Evolutionary conservation across 2,797 vertebrate species (phyloP), one percentile per base, ranked within the genome.

Genomic region (Acanthis flammea): DNA sequence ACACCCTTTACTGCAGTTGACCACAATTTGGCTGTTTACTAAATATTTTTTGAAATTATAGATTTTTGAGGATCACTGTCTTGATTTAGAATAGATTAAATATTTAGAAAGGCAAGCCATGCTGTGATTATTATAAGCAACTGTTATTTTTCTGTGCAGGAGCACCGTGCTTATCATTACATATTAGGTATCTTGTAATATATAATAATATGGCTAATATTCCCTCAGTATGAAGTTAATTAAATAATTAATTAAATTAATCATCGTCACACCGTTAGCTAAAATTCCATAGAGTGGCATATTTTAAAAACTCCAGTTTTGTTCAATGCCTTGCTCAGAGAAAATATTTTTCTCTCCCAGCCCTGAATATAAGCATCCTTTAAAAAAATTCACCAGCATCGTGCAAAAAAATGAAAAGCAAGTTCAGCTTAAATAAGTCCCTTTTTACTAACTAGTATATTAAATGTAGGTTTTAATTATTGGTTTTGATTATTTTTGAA

Each of bases 401-500:
- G 3, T 93, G 91, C 77, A 92, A 80, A 37, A 67, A 95, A 94
- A 97, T 90, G 86, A 66, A 97, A 96, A 92, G 63, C 86, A 92
- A 95, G 86, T 92, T 96, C 88, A 50, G 92, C 90, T 98, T 92
- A 97, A 97, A 97, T 92, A 96, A 93, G 80, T 95, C 91, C 92
- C 88, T 94, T 92, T 95, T 95, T 83, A 67, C 95, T 92, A 95
- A 95, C 90, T 94, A 89, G 81, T 96, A 91, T 96, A 98, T 97
- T 97, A 97, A 97, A 97, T 95, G 94, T 96, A 93, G 95, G 94
- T 98, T 97, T 97, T 97, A 97, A 97, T 98, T 96, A 98, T 97
- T 98, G 97, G 96, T 96, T 98, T 97, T 97, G 96, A 97, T 98
- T 97, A 97, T 98, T 98, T 98, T 97, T 97, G 94, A 98, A 97